phyloP scores from a whole-genome alignment of 2,113 vertebrate genomes.

The Pseudopipra pipra region DNA sequence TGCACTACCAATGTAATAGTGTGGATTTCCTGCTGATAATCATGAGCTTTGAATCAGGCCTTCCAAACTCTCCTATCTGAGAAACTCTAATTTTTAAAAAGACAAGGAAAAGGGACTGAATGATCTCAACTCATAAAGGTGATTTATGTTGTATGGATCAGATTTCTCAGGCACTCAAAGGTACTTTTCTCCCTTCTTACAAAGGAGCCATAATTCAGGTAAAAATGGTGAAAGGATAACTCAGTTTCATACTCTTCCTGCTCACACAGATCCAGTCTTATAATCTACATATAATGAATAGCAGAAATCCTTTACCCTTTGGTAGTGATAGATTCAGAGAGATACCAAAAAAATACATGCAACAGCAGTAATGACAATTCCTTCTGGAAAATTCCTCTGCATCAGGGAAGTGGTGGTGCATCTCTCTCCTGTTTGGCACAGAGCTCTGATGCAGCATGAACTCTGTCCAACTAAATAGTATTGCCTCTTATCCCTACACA shows the following conservation, averaged over 20 bases:
- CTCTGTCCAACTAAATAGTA: rapidly evolving
- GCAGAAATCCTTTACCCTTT: background rate
- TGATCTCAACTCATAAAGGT: background rate
- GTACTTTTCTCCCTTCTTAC: background rate
- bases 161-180: background rate
- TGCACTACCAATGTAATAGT: background rate
- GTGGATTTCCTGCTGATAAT: background rate
- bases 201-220: background rate
- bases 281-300: background rate
- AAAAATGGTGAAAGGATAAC: background rate
- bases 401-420: background rate
- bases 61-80: background rate
- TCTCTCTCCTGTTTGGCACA: background rate
- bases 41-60: background rate
- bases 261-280: background rate
- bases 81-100: background rate
- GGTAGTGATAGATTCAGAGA: background rate
- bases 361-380: background rate
- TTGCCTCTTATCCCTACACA: background rate
- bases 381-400: background rate
- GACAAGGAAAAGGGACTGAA: background rate
- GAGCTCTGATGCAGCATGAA: background rate
- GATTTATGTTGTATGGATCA: background rate
- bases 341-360: background rate
- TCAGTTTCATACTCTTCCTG: background rate